Conservation (phyloP, 2,797 vertebrate genomes). For the Macropodus opercularis region DNA sequence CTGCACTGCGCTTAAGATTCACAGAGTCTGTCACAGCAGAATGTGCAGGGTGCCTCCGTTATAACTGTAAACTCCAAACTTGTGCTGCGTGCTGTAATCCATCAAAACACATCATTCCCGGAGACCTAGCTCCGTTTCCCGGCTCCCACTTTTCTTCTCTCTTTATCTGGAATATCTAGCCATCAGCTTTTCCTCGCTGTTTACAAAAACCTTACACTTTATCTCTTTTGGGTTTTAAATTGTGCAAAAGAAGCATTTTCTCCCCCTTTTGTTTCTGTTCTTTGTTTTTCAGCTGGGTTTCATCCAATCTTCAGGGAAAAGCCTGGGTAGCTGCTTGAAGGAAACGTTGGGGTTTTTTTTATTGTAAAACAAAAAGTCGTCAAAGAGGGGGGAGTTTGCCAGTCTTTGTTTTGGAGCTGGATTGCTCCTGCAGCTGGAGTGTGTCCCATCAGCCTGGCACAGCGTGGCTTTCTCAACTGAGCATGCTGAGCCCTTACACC, state of each 20-base stretch:
- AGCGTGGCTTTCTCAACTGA: slow-evolving; percentile 46
- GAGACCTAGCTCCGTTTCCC: slow-evolving; percentile 43
- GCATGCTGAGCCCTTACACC: slow-evolving; percentile 38
- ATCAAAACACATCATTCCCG: slow-evolving; percentile 68
- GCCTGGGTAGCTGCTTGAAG: slow-evolving; percentile 61
- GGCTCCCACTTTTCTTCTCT: slow-evolving; percentile 28
- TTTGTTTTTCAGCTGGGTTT: slow-evolving; percentile 68
- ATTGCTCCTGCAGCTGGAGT: slow-evolving; percentile 50
- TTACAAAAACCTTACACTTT: slow-evolving; percentile 71
- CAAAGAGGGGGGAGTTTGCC: slow-evolving; percentile 54
- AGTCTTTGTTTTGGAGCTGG: slow-evolving; percentile 61
- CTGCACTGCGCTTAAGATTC: slow-evolving; percentile 53
- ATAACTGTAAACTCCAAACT: slow-evolving; percentile 36
- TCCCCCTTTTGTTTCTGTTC: slow-evolving; percentile 35
- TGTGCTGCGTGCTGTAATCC: slow-evolving; percentile 41
- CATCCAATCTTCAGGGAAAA: slow-evolving; percentile 61
- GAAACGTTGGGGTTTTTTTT: slow-evolving; percentile 35
- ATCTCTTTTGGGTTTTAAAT: slow-evolving; percentile 72
- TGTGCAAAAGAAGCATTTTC: slow-evolving; percentile 67
- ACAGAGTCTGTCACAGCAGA: slow-evolving; percentile 59
- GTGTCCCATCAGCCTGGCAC: slow-evolving; percentile 54
- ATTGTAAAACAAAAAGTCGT: slow-evolving; percentile 45
- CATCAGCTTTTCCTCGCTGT: slow-evolving; percentile 66
- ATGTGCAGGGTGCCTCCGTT: slow-evolving; percentile 39
- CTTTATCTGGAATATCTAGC: slow-evolving; percentile 69